A percentile compares a stretch with the other conserved stretches of the same genome.
phyloP scores from a whole-genome alignment of 2,113 vertebrate species.

The Solea senegalensis region DNA sequence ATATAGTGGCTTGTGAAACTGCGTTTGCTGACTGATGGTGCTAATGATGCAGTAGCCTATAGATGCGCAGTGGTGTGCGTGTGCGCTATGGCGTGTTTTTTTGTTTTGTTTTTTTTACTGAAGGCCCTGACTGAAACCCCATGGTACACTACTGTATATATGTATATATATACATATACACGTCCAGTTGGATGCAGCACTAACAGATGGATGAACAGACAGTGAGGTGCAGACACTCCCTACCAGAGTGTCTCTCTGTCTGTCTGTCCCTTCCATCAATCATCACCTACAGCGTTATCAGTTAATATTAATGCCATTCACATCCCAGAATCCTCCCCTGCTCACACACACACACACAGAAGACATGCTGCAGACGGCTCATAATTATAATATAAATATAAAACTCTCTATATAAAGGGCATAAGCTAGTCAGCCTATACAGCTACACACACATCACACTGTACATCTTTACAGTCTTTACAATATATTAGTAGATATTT shows the following conservation, averaged over 20 bases:
- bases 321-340: constrained; percentile 11
- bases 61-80: no score
- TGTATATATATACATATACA: no score
- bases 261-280: constrained; percentile 40
- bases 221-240: constrained; percentile 50
- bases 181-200: constrained; percentile 44
- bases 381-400: constrained; percentile 48
- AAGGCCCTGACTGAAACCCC: no score
- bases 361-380: constrained; percentile 38
- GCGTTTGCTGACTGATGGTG: no score
- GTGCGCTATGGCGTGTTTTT: no score
- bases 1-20: no score
- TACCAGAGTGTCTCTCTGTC: constrained; percentile 23
- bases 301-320: constrained; percentile 37
- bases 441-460: not conserved
- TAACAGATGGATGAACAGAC: constrained; percentile 62
- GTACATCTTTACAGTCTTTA: not conserved
- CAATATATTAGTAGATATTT: not conserved
- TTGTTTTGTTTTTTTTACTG: no score
- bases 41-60: no score
- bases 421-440: constrained; percentile 39
- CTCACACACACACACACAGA: constrained; percentile 15
- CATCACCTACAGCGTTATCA: constrained; percentile 28
- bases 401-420: constrained; percentile 56
- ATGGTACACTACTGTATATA: no score